phyloP scores from a whole-genome alignment of 2,113 vertebrate genomes.

The Takifugu flavidus region DNA sequence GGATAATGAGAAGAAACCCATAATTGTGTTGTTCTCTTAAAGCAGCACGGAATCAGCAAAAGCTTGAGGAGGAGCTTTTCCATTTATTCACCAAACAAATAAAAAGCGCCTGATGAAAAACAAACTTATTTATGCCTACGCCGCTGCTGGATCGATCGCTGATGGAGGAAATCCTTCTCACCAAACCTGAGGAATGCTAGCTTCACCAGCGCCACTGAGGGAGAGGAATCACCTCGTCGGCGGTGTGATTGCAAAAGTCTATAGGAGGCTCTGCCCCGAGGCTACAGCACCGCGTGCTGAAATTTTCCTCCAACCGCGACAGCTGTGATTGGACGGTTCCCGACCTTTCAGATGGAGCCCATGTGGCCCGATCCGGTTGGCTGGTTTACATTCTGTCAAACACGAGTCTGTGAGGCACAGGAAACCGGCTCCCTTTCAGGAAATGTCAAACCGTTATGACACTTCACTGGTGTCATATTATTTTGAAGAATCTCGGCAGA shows the following conservation, averaged over 20 bases:
- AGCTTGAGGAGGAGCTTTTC: background rate
- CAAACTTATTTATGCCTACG: no score
- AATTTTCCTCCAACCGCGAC: constrained; percentile 41
- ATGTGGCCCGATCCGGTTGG: constrained; percentile 62
- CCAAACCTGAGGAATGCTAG: background rate
- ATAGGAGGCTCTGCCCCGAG: constrained; percentile 31
- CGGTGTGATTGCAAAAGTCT: constrained; percentile 47
- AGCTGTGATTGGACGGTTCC: constrained; percentile 59
- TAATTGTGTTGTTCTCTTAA: constrained; percentile 67
- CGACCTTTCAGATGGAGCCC: constrained; percentile 64
- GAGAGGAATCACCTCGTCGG: constrained; percentile 33
- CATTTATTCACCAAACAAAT: constrained; percentile 56
- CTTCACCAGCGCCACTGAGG: background rate
- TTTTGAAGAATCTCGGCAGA: constrained; percentile 55
- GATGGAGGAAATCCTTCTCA: background rate
- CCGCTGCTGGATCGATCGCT: no score
- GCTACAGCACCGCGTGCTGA: constrained; percentile 22
- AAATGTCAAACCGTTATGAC: constrained; percentile 63
- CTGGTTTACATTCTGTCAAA: constrained; percentile 69
- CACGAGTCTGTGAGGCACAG: constrained; percentile 55
- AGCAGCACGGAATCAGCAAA: constrained; percentile 34
- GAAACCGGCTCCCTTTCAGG: constrained; percentile 43
- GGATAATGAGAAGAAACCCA: constrained; percentile 59
- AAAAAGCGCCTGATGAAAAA: constrained; percentile 21
- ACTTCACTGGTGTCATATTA: constrained; percentile 39